A percentile compares a stretch with the other conserved stretches of the same genome.
Conservation (phyloP, 2,888 invertebrate genomes). For the Nezara viridula region DNA sequence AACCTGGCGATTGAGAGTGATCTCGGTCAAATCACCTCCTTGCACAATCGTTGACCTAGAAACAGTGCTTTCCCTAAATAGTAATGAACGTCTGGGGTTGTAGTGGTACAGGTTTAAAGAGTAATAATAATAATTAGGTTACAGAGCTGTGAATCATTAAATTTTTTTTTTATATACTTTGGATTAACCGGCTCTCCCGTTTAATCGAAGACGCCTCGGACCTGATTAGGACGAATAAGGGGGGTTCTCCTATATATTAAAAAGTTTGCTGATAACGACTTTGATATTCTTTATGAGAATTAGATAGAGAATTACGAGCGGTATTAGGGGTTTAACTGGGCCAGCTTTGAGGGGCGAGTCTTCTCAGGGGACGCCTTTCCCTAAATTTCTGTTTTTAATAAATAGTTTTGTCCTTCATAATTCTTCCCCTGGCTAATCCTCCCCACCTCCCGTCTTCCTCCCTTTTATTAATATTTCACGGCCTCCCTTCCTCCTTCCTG, state of each 20-base stretch:
- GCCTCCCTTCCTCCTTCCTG: slow-evolving; percentile 32
- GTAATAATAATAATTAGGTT: too few species aligned
- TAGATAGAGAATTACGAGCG: not conserved
- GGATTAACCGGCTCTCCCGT: too few species aligned
- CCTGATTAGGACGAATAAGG: too few species aligned
- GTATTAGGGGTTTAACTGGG: not conserved
- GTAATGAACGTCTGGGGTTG: too few species aligned
- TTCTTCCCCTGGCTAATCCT: slow-evolving; percentile 63
- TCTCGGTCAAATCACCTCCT: too few species aligned
- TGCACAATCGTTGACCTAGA: too few species aligned
- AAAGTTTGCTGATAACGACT: not conserved
- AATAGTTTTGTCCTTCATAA: slow-evolving; percentile 64
- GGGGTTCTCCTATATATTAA: not conserved
- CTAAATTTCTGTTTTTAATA: slow-evolving; percentile 62
- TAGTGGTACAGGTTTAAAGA: too few species aligned
- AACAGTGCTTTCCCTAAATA: too few species aligned
- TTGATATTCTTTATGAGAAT: slow-evolving; percentile 10
- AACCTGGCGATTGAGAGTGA: too few species aligned
- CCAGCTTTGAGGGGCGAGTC: not conserved
- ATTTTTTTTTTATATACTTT: too few species aligned
- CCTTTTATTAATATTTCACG: slow-evolving; percentile 64
- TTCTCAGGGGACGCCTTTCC: slow-evolving; percentile 36
- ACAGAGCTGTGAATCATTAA: too few species aligned
- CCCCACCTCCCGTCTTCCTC: slow-evolving; percentile 25
- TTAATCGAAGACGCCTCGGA: too few species aligned